These are phyloP conservation scores for Glaucidium brasilianum DNA, from an alignment of 2,113 vertebrate genomes.

Conservation along the genomic window DNA sequence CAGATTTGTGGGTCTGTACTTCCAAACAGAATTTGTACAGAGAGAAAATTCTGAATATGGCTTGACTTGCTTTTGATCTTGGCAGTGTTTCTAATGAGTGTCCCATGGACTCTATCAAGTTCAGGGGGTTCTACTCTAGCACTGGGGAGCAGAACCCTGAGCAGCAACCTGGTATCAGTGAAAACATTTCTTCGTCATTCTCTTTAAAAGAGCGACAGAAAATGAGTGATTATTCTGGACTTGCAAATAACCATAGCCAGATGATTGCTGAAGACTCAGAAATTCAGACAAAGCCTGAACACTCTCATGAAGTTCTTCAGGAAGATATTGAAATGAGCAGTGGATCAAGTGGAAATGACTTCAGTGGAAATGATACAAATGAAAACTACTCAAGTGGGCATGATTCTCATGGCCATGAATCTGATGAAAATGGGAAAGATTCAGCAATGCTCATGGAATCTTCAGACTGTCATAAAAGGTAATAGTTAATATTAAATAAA, in stretches of 20 bases:
- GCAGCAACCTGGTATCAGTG: constrained; percentile 3
- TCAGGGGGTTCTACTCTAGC: constrained; percentile 62
- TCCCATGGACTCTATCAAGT: constrained; percentile 21
- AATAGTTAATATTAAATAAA: constrained; percentile 1
- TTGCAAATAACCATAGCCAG: constrained; percentile 43
- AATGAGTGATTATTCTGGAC: constrained; percentile 78
- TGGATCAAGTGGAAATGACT: constrained; percentile 83
- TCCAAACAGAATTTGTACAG: not conserved
- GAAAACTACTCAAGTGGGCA: constrained; percentile 77
- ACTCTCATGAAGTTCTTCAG: constrained; percentile 64
- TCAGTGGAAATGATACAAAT: constrained; percentile 76
- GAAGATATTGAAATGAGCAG: constrained; percentile 89
- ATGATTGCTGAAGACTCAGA: constrained; percentile 76
- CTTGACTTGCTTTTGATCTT: constrained; percentile 28
- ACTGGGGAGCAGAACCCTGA: constrained; percentile 65
- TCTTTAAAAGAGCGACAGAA: constrained; percentile 57
- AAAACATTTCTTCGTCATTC: not conserved
- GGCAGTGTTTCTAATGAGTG: constrained; percentile 62
- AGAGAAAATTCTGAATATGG: constrained; percentile 14
- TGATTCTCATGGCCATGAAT: constrained; percentile 81
- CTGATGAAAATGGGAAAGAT: constrained; percentile 79
- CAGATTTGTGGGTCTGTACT: constrained; percentile 38
- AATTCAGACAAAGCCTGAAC: constrained; percentile 67
- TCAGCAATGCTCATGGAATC: constrained; percentile 78
- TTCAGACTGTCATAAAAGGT: constrained; percentile 82